phyloP scores from a whole-genome alignment of 2,113 vertebrate genomes.

The Nanorana parkeri region DNA sequence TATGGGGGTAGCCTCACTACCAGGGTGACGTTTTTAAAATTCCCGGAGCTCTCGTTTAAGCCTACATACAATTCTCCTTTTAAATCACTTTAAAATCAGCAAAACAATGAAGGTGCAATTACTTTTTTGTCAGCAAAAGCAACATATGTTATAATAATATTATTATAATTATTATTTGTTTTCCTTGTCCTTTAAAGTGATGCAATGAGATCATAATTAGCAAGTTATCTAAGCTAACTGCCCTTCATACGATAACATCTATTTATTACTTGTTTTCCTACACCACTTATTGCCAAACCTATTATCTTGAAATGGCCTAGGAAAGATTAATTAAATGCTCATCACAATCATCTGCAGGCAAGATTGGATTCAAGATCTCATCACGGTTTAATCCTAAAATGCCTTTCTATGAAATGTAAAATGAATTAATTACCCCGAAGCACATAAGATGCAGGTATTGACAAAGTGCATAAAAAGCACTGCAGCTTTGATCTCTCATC shows the following conservation, averaged over 20 bases:
- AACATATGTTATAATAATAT: too few relatives aligned
- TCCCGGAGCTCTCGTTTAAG: too few relatives aligned
- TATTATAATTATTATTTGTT: too few relatives aligned
- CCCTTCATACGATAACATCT: slow-evolving; percentile 8
- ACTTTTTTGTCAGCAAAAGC: too few relatives aligned
- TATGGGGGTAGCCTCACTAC: too few relatives aligned
- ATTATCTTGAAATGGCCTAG: slow-evolving; percentile 8
- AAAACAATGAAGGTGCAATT: too few relatives aligned
- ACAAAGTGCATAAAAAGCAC: slow-evolving; percentile 10
- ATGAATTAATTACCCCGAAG: slow-evolving; percentile 20
- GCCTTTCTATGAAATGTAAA: background rate
- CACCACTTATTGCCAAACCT: slow-evolving; percentile 30
- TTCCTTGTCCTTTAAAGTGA: background rate
- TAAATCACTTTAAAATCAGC: too few relatives aligned
- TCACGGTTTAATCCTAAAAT: slow-evolving; percentile 27
- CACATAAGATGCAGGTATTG: slow-evolving; percentile 17
- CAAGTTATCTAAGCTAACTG: background rate
- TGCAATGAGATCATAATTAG: background rate
- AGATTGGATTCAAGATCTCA: slow-evolving; percentile 23
- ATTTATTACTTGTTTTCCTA: slow-evolving; percentile 39
- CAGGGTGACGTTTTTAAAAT: too few relatives aligned
- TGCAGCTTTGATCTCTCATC: background rate
- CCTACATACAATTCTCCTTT: too few relatives aligned
- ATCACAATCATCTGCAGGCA: slow-evolving; percentile 28
- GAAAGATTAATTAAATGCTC: slow-evolving; percentile 40